Evolutionary conservation across 2,888 invertebrate species (phyloP).

Genomic region (Capitulum mitella): DNA sequence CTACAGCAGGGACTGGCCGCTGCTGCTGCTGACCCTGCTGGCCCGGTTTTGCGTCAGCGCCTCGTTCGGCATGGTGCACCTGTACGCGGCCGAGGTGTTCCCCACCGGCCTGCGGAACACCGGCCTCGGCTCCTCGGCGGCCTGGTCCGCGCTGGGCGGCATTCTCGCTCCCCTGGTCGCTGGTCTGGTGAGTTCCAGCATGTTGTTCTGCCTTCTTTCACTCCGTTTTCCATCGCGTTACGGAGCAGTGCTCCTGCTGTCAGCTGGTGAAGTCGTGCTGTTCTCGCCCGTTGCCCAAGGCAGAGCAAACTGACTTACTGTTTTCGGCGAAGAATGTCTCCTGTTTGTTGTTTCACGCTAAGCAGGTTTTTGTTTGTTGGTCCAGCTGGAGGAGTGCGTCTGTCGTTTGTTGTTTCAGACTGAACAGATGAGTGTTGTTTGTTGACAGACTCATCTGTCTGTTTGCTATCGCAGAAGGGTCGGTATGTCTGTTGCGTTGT

Average conservation of each 20-base stretch:
- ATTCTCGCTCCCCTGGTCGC: conserved; percentile 76
- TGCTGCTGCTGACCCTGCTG: conserved; percentile 53
- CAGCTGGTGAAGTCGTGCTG: too few species aligned
- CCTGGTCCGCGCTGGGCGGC: conserved; percentile 74
- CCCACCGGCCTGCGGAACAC: conserved; percentile 81
- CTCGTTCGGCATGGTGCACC: conserved; percentile 74
- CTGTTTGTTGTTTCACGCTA: too few species aligned
- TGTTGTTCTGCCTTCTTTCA: background rate
- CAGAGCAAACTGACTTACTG: too few species aligned
- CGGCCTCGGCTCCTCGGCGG: conserved; percentile 75
- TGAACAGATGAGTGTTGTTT: too few species aligned
- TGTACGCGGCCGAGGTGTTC: conserved; percentile 79
- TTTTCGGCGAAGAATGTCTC: too few species aligned
- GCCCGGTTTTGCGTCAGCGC: conserved; percentile 60
- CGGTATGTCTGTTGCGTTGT: background rate
- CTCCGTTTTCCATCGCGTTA: too few species aligned
- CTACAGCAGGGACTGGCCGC: conserved; percentile 46
- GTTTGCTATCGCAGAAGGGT: background rate
- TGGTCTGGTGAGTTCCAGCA: conserved; percentile 47
- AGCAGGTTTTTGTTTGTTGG: too few species aligned
- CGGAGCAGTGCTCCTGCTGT: too few species aligned
- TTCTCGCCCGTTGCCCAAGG: background rate
- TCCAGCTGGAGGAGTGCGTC: too few species aligned
- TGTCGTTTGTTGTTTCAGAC: too few species aligned
- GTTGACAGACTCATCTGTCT: too few species aligned